phyloP scores from a whole-genome alignment of 2,797 vertebrate species.

The Cichlasoma orientale region DNA sequence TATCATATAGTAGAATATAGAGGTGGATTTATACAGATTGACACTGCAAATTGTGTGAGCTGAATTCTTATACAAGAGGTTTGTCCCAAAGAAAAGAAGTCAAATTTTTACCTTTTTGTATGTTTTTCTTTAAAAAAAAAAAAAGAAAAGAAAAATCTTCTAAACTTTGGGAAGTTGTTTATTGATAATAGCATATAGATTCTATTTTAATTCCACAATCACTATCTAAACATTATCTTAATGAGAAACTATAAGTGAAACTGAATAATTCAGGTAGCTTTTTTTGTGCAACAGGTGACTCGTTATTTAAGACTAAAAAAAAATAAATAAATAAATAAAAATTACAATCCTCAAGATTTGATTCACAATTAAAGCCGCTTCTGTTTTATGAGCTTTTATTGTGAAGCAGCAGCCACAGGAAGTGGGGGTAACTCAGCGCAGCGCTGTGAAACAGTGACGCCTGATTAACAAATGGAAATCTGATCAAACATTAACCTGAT shows the following conservation, averaged over 20 bases:
- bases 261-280: slow-evolving; percentile 65
- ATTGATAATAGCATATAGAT: slow-evolving; percentile 64
- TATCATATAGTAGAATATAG: slow-evolving; percentile 27
- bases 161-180: slow-evolving; percentile 65
- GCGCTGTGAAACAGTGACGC: too few relatives aligned
- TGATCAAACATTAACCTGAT: neutral
- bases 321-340: neutral
- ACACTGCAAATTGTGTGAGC: slow-evolving; percentile 49
- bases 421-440: neutral
- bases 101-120: slow-evolving; percentile 73
- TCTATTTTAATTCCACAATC: slow-evolving; percentile 72
- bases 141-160: slow-evolving; percentile 32
- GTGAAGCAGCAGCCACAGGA: neutral
- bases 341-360: slow-evolving; percentile 17
- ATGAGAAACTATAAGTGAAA: slow-evolving; percentile 56
- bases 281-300: slow-evolving; percentile 47
- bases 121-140: slow-evolving; percentile 58
- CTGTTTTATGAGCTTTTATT: neutral
- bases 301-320: slow-evolving; percentile 11
- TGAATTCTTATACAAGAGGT: slow-evolving; percentile 59
- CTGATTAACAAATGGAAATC: rapidly evolving
- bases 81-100: slow-evolving; percentile 75
- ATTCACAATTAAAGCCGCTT: neutral
- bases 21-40: slow-evolving; percentile 55
- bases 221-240: slow-evolving; percentile 64